A percentile compares a stretch with the other conserved stretches of the same genome.
Conservation (phyloP, 2,888 invertebrate species). For the Leuctra nigra region DNA sequence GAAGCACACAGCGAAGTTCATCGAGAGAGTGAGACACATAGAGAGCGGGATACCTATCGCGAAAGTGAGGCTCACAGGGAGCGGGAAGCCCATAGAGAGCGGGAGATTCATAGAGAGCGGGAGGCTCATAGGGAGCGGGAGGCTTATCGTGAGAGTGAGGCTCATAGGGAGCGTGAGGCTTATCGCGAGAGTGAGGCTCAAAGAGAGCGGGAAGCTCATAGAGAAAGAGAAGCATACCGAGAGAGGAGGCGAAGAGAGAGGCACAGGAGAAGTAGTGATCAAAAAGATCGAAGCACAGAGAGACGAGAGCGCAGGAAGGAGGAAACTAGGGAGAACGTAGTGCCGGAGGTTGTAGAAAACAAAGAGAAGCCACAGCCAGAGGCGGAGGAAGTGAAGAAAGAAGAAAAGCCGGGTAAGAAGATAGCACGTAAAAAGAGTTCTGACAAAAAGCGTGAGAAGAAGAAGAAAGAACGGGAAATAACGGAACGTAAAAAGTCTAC, state of each 20-base stretch:
- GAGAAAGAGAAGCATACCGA: slow-evolving; percentile 13
- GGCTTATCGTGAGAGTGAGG: slow-evolving; percentile 6
- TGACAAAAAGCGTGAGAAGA: slow-evolving; percentile 34
- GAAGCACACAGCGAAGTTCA: slow-evolving; percentile 6
- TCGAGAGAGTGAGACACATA: background rate
- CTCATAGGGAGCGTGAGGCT: background rate
- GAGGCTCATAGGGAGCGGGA: slow-evolving; percentile 7
- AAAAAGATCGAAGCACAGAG: no score
- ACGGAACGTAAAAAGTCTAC: slow-evolving; percentile 56
- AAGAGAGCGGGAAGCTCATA: slow-evolving; percentile 25
- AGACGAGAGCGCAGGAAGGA: no score
- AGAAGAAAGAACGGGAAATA: slow-evolving; percentile 36
- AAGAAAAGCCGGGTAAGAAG: slow-evolving; percentile 37
- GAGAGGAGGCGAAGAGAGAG: background rate
- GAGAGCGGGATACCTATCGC: background rate
- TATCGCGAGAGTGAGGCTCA: background rate
- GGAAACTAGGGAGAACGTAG: no score
- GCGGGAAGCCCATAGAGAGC: slow-evolving; percentile 23
- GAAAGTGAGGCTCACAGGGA: slow-evolving; percentile 17
- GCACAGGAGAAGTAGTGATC: no score
- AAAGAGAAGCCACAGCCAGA: slow-evolving; percentile 22
- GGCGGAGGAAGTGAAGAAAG: slow-evolving; percentile 32
- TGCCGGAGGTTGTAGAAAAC: slow-evolving; percentile 23
- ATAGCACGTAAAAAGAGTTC: slow-evolving; percentile 36
- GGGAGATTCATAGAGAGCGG: slow-evolving; percentile 5